Percentiles rank a stretch among this genome's conserved stretches.
Evolutionary conservation across 1,140 invertebrate species (phyloP).

Genomic region (Drosophila kikkawai): DNA sequence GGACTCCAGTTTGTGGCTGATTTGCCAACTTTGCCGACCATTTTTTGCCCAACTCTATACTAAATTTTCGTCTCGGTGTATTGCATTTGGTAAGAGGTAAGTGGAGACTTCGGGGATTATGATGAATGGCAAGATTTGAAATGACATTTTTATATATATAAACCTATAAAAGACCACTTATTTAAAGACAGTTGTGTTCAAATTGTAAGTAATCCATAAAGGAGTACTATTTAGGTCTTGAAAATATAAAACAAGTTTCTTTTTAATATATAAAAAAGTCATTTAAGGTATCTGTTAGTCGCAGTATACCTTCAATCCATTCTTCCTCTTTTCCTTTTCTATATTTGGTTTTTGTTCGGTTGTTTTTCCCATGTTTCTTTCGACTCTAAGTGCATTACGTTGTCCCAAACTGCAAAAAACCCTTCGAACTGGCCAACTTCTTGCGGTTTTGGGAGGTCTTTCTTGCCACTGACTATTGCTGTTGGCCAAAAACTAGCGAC

Average conservation of each 20-base stretch:
- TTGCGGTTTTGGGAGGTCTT: slow-evolving; percentile 65
- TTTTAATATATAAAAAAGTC: too few relatives aligned
- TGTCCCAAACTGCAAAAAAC: slow-evolving; percentile 59
- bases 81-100: slow-evolving; percentile 20
- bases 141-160: too few relatives aligned
- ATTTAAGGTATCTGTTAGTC: slow-evolving; percentile 1
- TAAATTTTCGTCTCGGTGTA: slow-evolving; percentile 33
- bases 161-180: neutral
- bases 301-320: neutral
- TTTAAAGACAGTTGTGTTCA: neutral
- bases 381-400: slow-evolving; percentile 74
- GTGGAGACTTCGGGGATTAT: neutral
- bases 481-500: slow-evolving; percentile 54
- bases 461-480: slow-evolving; percentile 29
- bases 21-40: slow-evolving; percentile 68
- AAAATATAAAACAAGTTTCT: neutral
- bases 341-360: slow-evolving; percentile 19
- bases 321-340: neutral
- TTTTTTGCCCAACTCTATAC: slow-evolving; percentile 17
- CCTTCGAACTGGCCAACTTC: slow-evolving; percentile 72
- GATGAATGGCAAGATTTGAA: too few relatives aligned
- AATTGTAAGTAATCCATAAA: too few relatives aligned
- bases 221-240: neutral
- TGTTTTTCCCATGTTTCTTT: slow-evolving; percentile 28
- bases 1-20: slow-evolving; percentile 63